These are phyloP conservation scores for Patella caerulea DNA, from an alignment of 2,888 invertebrate genomes.

Conservation along the genomic window DNA sequence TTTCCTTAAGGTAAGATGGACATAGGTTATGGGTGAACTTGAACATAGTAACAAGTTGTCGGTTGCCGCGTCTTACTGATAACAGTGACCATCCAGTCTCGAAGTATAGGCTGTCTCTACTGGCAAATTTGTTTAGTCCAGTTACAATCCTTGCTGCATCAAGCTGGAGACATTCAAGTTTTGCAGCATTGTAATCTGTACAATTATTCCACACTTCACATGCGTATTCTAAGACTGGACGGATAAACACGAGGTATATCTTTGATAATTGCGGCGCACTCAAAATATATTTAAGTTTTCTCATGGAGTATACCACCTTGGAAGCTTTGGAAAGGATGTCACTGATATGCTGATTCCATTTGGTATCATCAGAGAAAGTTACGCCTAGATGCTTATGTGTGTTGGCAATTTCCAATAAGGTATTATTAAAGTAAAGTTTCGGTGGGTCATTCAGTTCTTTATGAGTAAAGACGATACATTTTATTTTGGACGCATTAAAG, in stretches of 20 bases:
- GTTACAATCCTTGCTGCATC: not conserved
- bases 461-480: not conserved
- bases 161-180: not conserved
- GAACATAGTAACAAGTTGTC: not conserved
- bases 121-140: not conserved
- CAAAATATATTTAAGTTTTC: not conserved
- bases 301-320: not conserved
- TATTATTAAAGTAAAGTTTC: not conserved
- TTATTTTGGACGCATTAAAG: not conserved
- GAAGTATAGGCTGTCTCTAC: too few species aligned
- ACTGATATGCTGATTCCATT: not conserved
- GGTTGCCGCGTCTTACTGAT: not conserved
- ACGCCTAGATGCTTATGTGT: not conserved
- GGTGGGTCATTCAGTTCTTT: not conserved
- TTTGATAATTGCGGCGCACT: not conserved
- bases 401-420: not conserved
- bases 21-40: not conserved
- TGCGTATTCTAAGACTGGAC: not conserved
- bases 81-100: not conserved
- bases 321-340: not conserved
- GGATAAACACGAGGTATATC: not conserved
- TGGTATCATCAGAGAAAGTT: not conserved
- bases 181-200: not conserved
- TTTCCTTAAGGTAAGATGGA: not conserved
- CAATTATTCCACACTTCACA: constrained; percentile 2